Evolutionary conservation across 2,797 vertebrate species (phyloP), one percentile per base, ranked within the genome.

Genomic region (Poeciliopsis presidionis): DNA sequence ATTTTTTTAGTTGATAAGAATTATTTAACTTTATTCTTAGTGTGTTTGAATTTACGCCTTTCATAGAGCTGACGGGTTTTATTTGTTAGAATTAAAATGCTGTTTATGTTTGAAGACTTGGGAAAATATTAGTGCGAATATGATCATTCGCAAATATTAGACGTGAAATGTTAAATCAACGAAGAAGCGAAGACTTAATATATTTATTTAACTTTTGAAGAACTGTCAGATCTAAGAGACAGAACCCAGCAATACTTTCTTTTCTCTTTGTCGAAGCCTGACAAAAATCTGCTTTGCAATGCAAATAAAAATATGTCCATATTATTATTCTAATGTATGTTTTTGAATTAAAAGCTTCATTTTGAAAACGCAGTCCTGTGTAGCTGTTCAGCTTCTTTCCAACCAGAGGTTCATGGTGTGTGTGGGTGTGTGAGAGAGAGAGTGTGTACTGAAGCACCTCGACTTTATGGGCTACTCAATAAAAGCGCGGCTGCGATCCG

Each of bases 401-500:
- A 78, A 80, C 70, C 55, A 78, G 55, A 69, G 61, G 36, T 82
- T 81, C 79, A 72, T 83, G 43, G 49, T 13, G 30, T 67, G 14
- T 33, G 49, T 13, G 28, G 59, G 12, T 33, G 33, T 77, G 72
- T 63, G 74, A 12, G 80, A 49, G 80, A 49, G 77, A 46, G 75
- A 25, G 79, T 55, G 79, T 63, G 80, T 3, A 81, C 33, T 80
- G 81, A 41, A 55, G 82, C 88, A 81, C 83, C 85, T 75, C 71
- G 18, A 82, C 39, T 74, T 74, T 74, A 74, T 74, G 73, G 73
- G 73, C 72, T 90, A 96, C 96, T 96, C 96, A 97, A 97, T 97
- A 97, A 96, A 96, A 95, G 94, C 95, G 92, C 95, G 95, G 95
- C 96, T 95, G 96, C 93, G 94, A 94, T 95, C 96, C 96, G 96